Evolutionary conservation across 2,797 vertebrate genomes (phyloP), one percentile per base, ranked within the genome.

Genomic region (Ataeniobius toweri): DNA sequence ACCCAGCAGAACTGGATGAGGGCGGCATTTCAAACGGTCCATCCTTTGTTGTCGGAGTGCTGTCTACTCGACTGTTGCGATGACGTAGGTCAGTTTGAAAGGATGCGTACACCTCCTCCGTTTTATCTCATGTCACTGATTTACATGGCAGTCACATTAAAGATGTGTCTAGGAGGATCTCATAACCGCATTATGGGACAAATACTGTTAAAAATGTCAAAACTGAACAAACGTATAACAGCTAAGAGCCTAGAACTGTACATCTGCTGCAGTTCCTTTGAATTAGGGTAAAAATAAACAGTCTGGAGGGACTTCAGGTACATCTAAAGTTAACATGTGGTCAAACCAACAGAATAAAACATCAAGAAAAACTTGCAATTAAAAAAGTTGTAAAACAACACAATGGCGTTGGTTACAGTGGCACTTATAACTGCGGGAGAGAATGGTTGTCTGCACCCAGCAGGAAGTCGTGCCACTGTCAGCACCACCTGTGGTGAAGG

Each of bases 21-120:
- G 80, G 82, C 75, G 14, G 80, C 89, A 84, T 92, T 89, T 89
- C 82, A 84, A 87, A 89, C 36, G 7, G 79, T 83, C 81, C 76
- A 76, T 80, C 78, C 91, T 94, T 94, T 94, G 94, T 94, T 94
- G 90, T 94, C 89, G 83, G 89, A 87, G 82, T 76, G 81, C 89
- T 77, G 91, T 86, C 88, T 89, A 84, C 86, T 83, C 89, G 88
- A 89, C 89, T 88, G 91, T 82, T 22, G 76, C 79, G 1, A 88
- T 93, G 91, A 94, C 91, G 89, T 89, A 78, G 78, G 76, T 36
- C 76, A 51, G 78, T 85, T 72, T 73, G 75, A 81, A 83, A 63
- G 77, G 73, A 83, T 67, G 67, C 3, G 61, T 39, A 16, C 71
- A 71, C 5, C 10, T 39, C 73, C 7, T n/a, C 5, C 73, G 73